Conservation (phyloP, 2,888 invertebrate genomes). For the Teinopalpus imperialis region DNA sequence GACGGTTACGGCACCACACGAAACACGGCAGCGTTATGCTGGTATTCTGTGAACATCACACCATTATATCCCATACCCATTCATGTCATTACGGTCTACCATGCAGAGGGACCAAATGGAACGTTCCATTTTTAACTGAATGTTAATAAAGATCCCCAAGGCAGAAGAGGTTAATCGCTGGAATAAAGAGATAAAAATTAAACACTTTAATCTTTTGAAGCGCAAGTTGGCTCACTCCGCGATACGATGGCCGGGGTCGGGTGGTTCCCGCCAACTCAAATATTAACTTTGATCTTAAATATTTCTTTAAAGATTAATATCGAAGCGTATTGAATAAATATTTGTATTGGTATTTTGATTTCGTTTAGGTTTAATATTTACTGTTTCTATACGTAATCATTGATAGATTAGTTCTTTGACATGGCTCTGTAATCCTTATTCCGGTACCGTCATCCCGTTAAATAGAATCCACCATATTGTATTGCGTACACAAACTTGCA, state of each 20-base stretch:
- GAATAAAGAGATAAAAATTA: slow-evolving; percentile 46
- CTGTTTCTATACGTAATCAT: too few species aligned
- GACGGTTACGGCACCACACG: too few species aligned
- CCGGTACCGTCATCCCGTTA: too few species aligned
- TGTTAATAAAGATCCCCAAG: slow-evolving; percentile 32
- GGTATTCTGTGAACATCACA: too few species aligned
- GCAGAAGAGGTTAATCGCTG: slow-evolving; percentile 41
- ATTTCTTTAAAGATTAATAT: slow-evolving; percentile 24
- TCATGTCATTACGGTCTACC: too few species aligned
- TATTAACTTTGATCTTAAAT: slow-evolving; percentile 24
- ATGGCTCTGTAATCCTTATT: too few species aligned
- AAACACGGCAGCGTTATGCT: too few species aligned
- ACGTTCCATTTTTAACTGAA: slow-evolving; percentile 27
- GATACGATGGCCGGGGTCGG: background rate
- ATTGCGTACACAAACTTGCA: too few species aligned
- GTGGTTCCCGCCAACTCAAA: slow-evolving; percentile 15
- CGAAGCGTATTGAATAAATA: slow-evolving; percentile 14
- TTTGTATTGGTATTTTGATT: slow-evolving; percentile 1
- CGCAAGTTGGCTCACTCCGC: slow-evolving; percentile 22
- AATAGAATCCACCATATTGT: too few species aligned
- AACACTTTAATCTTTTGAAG: slow-evolving; percentile 38
- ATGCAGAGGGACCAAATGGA: slow-evolving; percentile 21
- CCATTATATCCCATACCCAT: too few species aligned
- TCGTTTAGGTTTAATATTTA: background rate
- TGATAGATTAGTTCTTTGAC: background rate